Base-by-base conservation (phyloP, 2,113 vertebrate species). In the Dicrurus megarhynchus region DNA sequence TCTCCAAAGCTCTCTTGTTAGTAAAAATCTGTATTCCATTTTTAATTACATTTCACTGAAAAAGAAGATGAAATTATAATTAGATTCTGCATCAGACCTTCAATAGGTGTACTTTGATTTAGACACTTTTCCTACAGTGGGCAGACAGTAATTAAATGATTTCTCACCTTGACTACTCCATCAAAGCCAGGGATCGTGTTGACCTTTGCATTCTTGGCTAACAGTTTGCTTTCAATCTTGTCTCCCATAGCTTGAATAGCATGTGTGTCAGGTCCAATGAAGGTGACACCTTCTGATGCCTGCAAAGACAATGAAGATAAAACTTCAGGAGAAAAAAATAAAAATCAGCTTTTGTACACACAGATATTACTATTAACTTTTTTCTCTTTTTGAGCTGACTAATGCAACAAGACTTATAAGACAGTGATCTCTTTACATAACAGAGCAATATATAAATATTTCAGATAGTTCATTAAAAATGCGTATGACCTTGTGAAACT, bases 191-290 rank as follows among this genome's bases (percentile, higher is more conserved):
- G 99, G 92, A 99, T 99, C 2, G 99, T 99, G 98, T 99, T 99
- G 98, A 99, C 99, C 85, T 99, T 98, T 42, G 99, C 99, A 74
- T 98, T 98, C 98, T 99, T 99, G 81, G 99, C 99, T 95, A 99
- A 98, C 80, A 99, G 97, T 97, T 99, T 99, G 98, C 99, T 99
- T 98, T 99, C 99, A 89, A 99, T 99, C 98, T 99, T 99, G 98
- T 99, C 99, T 98, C 99, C 99, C 98, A 99, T 98, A 96, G 99
- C 98, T 98, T 98, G 98, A 98, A 99, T 99, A 73, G 99, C 99
- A 79, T 98, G 97, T 60, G 98, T 98, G 98, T 99, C 98, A 94
- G 98, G 99, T 97, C 99, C 99, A 97, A 99, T 99, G 98, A 99
- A 99, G 98, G 98, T 98, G 97, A 99, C 98, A 98, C 98, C 98